Conservation (phyloP, 2,113 vertebrate species). For the Helogale parvula region DNA sequence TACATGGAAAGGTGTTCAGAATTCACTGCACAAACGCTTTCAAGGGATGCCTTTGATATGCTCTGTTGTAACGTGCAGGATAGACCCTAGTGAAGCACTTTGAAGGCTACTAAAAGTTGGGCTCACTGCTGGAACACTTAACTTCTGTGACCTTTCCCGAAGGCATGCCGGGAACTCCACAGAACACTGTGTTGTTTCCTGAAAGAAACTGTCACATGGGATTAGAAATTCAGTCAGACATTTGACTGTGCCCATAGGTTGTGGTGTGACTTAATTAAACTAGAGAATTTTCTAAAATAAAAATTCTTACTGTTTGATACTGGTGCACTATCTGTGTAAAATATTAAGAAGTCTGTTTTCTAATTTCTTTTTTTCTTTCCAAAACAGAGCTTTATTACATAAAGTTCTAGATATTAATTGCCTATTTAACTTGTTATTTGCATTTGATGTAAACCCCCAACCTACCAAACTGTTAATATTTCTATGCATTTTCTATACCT, state of each 20-base stretch:
- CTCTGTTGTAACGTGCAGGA: constrained; percentile 77
- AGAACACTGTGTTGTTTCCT: constrained; percentile 88
- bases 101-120: constrained; percentile 85
- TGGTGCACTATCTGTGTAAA: background rate
- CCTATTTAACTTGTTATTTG: background rate
- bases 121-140: constrained; percentile 92
- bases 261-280: constrained; percentile 44
- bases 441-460: background rate
- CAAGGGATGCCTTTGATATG: constrained; percentile 86
- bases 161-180: constrained; percentile 84
- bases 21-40: constrained; percentile 79
- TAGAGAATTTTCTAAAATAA: background rate
- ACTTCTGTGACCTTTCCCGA: constrained; percentile 89
- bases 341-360: background rate
- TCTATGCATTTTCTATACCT: background rate
- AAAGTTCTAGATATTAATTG: background rate
- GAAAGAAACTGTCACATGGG: constrained; percentile 64
- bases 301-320: background rate
- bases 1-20: constrained; percentile 73
- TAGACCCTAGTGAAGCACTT: constrained; percentile 83
- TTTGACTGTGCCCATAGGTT: background rate
- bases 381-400: background rate
- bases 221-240: constrained; percentile 63
- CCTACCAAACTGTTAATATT: background rate
- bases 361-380: background rate